phyloP scores from a whole-genome alignment of 2,888 invertebrate species.

The Eudasyphora cyanicolor region DNA sequence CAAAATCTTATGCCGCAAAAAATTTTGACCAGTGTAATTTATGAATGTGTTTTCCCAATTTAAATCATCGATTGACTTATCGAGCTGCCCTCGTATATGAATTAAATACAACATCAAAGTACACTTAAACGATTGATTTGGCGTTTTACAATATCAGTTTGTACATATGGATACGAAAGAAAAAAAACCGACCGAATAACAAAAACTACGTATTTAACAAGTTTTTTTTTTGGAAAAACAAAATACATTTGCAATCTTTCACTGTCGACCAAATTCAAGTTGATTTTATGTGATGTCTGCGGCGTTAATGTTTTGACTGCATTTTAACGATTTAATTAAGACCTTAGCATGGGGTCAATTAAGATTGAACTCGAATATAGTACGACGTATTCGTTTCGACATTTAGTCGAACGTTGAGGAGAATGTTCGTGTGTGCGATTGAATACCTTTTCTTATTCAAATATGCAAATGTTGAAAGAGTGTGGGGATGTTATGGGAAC shows the following conservation, averaged over 20 bases:
- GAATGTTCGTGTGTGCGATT: background rate
- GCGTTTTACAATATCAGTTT: background rate
- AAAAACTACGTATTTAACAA: background rate
- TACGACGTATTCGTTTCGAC: background rate
- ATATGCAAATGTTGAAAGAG: conserved; percentile 28
- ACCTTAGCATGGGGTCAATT: conserved; percentile 55
- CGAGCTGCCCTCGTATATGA: no score
- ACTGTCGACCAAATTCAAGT: conserved; percentile 26
- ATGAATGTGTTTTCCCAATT: no score
- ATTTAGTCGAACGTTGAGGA: conserved; percentile 1
- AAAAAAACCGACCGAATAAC: no score
- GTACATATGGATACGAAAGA: no score
- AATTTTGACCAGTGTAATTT: no score
- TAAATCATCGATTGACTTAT: no score
- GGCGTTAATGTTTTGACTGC: conserved; percentile 45
- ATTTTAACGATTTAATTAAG: conserved; percentile 51
- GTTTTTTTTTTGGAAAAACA: background rate
- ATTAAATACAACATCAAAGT: background rate
- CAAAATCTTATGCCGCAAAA: no score
- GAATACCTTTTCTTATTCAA: conserved; percentile 15
- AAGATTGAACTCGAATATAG: background rate
- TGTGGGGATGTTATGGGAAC: background rate
- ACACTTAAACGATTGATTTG: background rate
- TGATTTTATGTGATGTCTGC: conserved; percentile 31
- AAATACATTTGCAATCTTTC: background rate